Base-by-base conservation (phyloP, 2,888 invertebrate genomes). In the Pardosa pseudoannulata region DNA sequence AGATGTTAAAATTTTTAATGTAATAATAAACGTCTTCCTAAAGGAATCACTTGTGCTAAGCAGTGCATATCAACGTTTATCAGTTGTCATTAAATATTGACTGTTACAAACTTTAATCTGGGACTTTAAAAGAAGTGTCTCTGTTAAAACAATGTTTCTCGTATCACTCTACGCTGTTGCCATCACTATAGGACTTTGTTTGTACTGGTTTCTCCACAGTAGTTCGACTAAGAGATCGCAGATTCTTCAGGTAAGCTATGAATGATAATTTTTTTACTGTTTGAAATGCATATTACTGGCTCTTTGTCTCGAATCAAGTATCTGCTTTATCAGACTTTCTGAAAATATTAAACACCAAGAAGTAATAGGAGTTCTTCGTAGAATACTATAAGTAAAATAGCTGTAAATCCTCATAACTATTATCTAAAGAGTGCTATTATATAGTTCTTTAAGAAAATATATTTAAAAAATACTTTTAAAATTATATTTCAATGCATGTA, bases 131-230 rank as follows among this genome's bases (percentile, higher is more conserved):
- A 16, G 11, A n/a, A n/a, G 5, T 5, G 5, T 36, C 9, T 36
- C 11, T 16, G 16, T 46, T 29, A 28, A 39, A 74, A 36, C 29
- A 74, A 86, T 86, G 86, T 86, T 86, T 79, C 75, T 86, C n/a
- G 71, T 87, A 56, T 87, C 81, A 28, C 70, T 87, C 1, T 87
- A 87, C 31, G 87, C 87, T 19, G 50, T 87, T 46, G 87, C 81
- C 5, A 74, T 87, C 32, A 82, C 87, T 28, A 46, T 87, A 41
- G 87, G 87, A 68, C 81, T 87, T 65, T 81, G 81, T 70, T 56
- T 87, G 31, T 87, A 87, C 39, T 87, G 87, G 87, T 87, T 87
- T 75, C 81, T 87, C 5, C 81, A 87, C 46, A 82, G 62, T 68
- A 74, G 41, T 28, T 71, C 74, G 11, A 16, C 65, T 11, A 86